A percentile compares a stretch with the other conserved stretches of the same genome.
phyloP scores from a whole-genome alignment of 2,888 invertebrate species.

The Idaea aversata region DNA sequence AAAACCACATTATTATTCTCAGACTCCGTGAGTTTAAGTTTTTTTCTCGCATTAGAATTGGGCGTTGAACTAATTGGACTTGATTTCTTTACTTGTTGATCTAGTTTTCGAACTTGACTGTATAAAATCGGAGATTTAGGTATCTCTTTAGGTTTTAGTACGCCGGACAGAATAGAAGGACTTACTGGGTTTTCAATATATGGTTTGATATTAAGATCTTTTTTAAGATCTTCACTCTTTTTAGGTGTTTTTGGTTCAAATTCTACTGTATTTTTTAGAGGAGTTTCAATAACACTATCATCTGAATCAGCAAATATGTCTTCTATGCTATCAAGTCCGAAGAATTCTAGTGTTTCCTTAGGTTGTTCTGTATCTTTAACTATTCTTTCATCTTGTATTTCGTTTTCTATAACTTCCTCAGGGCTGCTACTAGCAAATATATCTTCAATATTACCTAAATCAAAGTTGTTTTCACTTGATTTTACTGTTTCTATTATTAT shows the following conservation, averaged over 20 bases:
- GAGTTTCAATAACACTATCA: conserved; percentile 36
- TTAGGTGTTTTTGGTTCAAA: conserved; percentile 13
- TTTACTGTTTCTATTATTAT: conserved; percentile 11
- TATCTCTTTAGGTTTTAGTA: conserved; percentile 24
- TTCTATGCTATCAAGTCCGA: conserved; percentile 71
- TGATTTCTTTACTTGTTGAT: conserved; percentile 46
- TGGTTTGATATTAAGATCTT: conserved; percentile 14
- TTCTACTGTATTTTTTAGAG: conserved; percentile 24
- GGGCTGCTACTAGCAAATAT: conserved; percentile 54
- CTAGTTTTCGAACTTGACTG: conserved; percentile 53
- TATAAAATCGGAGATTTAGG: conserved; percentile 62
- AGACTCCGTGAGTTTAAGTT: conserved; percentile 35
- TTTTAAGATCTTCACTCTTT: not conserved
- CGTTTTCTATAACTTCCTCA: conserved; percentile 19
- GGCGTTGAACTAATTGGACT: conserved; percentile 42
- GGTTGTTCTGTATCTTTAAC: conserved; percentile 21
- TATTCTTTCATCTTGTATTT: conserved; percentile 5
- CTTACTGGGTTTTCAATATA: conserved; percentile 40
- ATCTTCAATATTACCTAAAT: conserved; percentile 69
- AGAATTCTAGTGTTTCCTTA: conserved; percentile 53
- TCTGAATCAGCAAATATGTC: conserved; percentile 70
- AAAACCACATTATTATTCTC: conserved; percentile 25
- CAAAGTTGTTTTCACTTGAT: conserved; percentile 52
- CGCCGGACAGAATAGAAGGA: conserved; percentile 66
- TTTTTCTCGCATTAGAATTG: conserved; percentile 37